Conservation (phyloP, 2,888 invertebrate species). For the Schrankia costaestrigalis region DNA sequence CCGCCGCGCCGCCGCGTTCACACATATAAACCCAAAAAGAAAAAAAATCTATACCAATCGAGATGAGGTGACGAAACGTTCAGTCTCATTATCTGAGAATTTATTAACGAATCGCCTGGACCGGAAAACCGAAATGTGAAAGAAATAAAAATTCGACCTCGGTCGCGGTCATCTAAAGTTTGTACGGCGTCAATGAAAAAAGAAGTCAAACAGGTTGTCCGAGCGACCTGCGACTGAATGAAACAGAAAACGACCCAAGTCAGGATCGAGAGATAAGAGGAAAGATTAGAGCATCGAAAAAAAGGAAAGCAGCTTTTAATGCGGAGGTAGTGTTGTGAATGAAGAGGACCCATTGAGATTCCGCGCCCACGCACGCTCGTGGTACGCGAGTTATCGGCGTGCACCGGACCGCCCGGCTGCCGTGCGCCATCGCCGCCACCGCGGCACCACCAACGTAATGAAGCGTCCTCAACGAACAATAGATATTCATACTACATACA, state of each 20-base stretch:
- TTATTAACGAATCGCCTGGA: conserved; percentile 79
- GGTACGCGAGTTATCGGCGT: conserved; percentile 48
- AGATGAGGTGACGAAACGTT: conserved; percentile 81
- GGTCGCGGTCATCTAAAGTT: conserved; percentile 77
- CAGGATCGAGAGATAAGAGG: conserved; percentile 77
- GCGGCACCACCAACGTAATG: conserved; percentile 34
- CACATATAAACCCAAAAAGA: conserved; percentile 73
- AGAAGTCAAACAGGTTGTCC: conserved; percentile 76
- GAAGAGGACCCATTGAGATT: conserved; percentile 76
- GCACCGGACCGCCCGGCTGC: conserved; percentile 39
- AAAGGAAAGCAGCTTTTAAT: conserved; percentile 76
- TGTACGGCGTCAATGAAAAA: conserved; percentile 79
- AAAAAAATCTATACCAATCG: conserved; percentile 75
- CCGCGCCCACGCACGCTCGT: conserved; percentile 67
- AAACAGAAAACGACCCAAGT: conserved; percentile 72
- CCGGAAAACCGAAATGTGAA: conserved; percentile 80
- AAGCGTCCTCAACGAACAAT: conserved; percentile 39
- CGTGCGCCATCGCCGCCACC: conserved; percentile 27
- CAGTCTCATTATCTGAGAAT: conserved; percentile 81
- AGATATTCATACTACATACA: conserved; percentile 54
- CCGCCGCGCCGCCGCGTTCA: conserved; percentile 75
- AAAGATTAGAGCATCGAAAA: conserved; percentile 74
- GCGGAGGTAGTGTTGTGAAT: conserved; percentile 77
- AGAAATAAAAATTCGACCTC: conserved; percentile 81
- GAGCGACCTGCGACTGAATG: conserved; percentile 74